A percentile compares a stretch with the other conserved stretches of the same genome.
Conservation (phyloP, 30 jellyfish, hydroid and myxozoan genomes). For the Pseudorhiza aurosa region DNA sequence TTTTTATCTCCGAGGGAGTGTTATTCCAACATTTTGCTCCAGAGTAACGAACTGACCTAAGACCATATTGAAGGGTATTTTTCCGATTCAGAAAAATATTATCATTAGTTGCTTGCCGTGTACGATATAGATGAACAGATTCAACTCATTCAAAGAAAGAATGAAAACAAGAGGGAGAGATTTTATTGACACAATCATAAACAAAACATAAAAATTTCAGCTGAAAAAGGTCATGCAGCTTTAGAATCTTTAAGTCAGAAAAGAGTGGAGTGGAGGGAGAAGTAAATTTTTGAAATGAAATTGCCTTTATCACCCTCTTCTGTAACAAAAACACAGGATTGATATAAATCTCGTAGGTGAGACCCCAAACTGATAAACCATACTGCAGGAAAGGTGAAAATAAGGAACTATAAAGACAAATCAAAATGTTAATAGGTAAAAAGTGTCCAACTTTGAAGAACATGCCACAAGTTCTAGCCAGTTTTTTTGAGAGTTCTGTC, state of each 20-base stretch:
- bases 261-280: slow-evolving; percentile 55
- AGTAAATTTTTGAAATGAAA: slow-evolving; percentile 63
- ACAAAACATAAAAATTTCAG: slow-evolving; percentile 31
- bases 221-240: slow-evolving; percentile 60
- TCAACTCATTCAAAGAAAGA: slow-evolving; percentile 32
- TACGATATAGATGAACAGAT: too few relatives aligned
- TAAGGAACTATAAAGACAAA: slow-evolving; percentile 66
- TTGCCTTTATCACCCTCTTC: slow-evolving; percentile 51
- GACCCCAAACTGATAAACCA: slow-evolving; percentile 60
- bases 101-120: too few relatives aligned
- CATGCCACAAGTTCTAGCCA: slow-evolving; percentile 19
- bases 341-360: slow-evolving; percentile 14
- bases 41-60: too few relatives aligned
- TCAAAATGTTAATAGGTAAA: slow-evolving; percentile 25
- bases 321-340: slow-evolving; percentile 53
- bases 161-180: slow-evolving; percentile 34
- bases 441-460: slow-evolving; percentile 39
- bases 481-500: slow-evolving; percentile 31
- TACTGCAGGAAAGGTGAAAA: slow-evolving; percentile 64
- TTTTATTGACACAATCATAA: slow-evolving; percentile 42
- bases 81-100: too few relatives aligned
- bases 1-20: too few relatives aligned
- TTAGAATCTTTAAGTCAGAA: slow-evolving; percentile 36
- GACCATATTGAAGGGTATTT: too few relatives aligned
- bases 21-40: too few relatives aligned